Conservation (phyloP, 2,797 vertebrate genomes). For the Mionectes olivaceus region DNA sequence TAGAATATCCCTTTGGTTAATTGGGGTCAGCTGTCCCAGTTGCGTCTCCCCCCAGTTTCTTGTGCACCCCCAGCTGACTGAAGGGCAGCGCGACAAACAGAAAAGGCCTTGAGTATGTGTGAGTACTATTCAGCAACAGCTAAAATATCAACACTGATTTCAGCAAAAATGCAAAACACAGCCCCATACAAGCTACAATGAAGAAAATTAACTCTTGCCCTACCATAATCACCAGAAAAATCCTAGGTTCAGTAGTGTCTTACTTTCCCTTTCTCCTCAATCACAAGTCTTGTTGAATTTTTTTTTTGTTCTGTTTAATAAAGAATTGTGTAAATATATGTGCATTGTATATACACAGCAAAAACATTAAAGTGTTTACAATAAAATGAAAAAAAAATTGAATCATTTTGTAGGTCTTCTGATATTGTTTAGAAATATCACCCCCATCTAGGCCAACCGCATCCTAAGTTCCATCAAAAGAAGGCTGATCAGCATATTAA, state of each 20-base stretch:
- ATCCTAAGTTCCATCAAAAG: neutral
- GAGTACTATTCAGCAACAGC: neutral
- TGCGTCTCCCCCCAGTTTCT: neutral
- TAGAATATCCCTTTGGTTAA: neutral
- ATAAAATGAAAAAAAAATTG: neutral
- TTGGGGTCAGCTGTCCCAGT: neutral
- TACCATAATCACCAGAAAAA: neutral
- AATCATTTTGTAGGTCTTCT: neutral
- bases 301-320: neutral
- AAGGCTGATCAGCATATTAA: neutral
- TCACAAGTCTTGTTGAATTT: neutral
- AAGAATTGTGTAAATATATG: neutral
- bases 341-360: neutral
- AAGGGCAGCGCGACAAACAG: neutral
- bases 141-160: neutral
- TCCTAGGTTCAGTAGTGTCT: neutral
- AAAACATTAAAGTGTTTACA: neutral
- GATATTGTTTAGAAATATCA: neutral
- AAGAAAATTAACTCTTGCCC: neutral
- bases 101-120: neutral
- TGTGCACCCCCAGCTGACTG: neutral
- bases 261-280: neutral
- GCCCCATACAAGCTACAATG: neutral
- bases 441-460: neutral
- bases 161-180: neutral